These are phyloP conservation scores for Drosophila ustulata DNA, from an alignment of 2,888 invertebrate genomes.

Conservation along the genomic window DNA sequence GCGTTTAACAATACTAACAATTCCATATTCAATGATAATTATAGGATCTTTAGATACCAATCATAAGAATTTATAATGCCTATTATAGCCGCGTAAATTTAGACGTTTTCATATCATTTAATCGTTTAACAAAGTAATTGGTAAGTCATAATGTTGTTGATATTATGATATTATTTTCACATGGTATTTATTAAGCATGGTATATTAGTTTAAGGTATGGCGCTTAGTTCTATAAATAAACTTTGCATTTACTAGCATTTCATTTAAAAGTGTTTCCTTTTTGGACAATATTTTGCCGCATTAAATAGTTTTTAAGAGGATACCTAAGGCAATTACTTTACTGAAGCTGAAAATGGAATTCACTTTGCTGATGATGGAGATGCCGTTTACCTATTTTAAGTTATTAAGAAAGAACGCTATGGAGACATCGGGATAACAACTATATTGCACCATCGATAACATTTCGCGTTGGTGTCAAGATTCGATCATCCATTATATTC, in stretches of 20 bases:
- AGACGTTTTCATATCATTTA: conserved; percentile 37
- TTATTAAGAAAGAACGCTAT: neutral
- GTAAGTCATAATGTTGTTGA: conserved; percentile 55
- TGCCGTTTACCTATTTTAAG: neutral
- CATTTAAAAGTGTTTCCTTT: conserved; percentile 44
- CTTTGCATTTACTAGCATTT: conserved; percentile 49
- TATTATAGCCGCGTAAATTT: conserved; percentile 43
- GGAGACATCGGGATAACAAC: neutral
- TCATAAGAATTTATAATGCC: conserved; percentile 43
- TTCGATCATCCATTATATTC: conserved; percentile 26
- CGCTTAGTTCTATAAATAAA: conserved; percentile 63
- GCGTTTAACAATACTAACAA: conserved; percentile 55
- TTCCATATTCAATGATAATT: conserved; percentile 7
- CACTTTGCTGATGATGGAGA: neutral
- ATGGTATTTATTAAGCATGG: conserved; percentile 34
- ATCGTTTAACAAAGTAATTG: conserved; percentile 32
- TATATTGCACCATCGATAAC: conserved; percentile 5
- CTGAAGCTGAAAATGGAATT: neutral
- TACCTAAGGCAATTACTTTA: neutral
- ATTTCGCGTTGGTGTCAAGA: conserved; percentile 13
- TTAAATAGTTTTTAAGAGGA: conserved; percentile 37
- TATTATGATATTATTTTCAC: conserved; percentile 27
- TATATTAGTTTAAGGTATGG: conserved; percentile 44
- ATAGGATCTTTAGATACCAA: conserved; percentile 11
- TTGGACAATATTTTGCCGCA: conserved; percentile 22